These are phyloP conservation scores for Grammomys surdaster DNA, from an alignment of 2,113 vertebrate genomes.

Conservation along the genomic window DNA sequence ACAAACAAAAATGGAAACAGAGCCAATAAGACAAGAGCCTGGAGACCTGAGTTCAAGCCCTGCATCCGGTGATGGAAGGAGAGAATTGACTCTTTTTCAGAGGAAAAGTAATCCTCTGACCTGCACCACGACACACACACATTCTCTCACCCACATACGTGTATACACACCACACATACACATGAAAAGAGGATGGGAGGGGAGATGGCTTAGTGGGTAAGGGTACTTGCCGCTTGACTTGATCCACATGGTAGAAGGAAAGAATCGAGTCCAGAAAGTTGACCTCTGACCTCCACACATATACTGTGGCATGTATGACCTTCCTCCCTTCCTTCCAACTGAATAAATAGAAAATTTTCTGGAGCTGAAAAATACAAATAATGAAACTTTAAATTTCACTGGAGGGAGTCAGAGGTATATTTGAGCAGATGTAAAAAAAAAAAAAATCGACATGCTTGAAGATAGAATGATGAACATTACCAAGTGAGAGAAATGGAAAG, in stretches of 20 bases:
- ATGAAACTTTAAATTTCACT: not conserved
- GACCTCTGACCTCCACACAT: not conserved
- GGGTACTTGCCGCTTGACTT: not conserved
- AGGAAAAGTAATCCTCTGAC: not conserved
- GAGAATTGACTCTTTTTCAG: not conserved
- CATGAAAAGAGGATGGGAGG: not conserved
- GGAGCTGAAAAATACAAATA: not conserved
- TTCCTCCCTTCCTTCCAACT: not conserved
- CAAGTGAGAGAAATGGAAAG: not conserved
- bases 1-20: not conserved
- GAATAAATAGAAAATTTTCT: too few species aligned
- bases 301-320: not conserved
- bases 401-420: not conserved
- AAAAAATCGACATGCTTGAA: not conserved
- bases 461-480: not conserved
- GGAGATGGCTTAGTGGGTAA: not conserved
- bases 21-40: not conserved
- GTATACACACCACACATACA: not conserved
- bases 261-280: not conserved
- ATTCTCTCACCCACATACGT: not conserved
- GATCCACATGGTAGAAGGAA: not conserved
- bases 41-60: not conserved
- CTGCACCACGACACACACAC: too few species aligned
- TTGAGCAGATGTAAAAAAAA: not conserved
- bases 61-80: not conserved